Base-by-base conservation (phyloP, 1,140 invertebrate species). In the Rhyzopertha dominica region DNA sequence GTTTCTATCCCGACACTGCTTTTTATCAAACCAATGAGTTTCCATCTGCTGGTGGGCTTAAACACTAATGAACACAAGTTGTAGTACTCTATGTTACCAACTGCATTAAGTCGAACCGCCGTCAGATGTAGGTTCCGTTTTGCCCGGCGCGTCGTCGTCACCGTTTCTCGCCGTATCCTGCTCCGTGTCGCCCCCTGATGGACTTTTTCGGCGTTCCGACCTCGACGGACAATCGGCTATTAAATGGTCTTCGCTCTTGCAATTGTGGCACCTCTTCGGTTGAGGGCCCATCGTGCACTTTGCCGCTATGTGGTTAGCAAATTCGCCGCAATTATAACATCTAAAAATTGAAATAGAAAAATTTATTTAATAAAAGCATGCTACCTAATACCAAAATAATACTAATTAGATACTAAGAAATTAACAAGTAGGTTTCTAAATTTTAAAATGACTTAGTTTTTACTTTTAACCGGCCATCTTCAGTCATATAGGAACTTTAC, bases 251-350 rank as follows among this genome's bases (percentile, higher is more conserved):
- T 82, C 80, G 41, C 82, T 81, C 65, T 90, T 90, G 68, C 90
- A 93, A 63, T 82, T 79, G 67, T 93, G 87, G 67, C 90, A 93
- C 56, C 87, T 75, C 71, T 92, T 93, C 57, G 89, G 88, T 70
- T 89, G 81, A 41, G 89, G 88, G 10, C 85, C 87, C 62, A 86
- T 72, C 43, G 78, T 79, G 66, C 90, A 93, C 66, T 90, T 90
- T 28, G 87, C 82, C 16, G 90, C 89, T 61, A 92, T 85, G 67
- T 93, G 90, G 68, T 90, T 91, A 19, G 86, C 84, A 64, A 91
- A 89, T 66, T 91, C 87, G 4, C 90, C 90, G 63, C 90, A 92
- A 65, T 93, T 92, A 68, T 91, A 93, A 68, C 88, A 92, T 60
- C 89, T 90, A 65, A 50, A 73, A 69, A 45, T 32, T 45, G 40